Conservation (phyloP, 1,140 invertebrate species). For the Meloidogyne hapla region DNA sequence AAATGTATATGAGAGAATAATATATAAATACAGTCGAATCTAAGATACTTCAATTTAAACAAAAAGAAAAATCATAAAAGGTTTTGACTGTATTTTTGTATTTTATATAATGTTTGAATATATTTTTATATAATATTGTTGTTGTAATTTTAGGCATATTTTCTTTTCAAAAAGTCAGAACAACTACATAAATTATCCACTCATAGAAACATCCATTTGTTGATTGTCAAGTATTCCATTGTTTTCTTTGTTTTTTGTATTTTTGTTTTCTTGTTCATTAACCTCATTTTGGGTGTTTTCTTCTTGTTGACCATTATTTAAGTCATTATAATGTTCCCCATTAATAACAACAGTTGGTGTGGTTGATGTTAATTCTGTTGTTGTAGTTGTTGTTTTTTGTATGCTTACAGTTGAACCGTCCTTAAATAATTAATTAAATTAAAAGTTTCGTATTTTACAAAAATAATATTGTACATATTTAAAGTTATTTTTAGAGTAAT, state of each 20-base stretch:
- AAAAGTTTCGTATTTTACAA: too few relatives aligned
- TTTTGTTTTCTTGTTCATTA: neutral
- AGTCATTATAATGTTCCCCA: neutral
- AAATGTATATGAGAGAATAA: too few relatives aligned
- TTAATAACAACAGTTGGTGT: neutral
- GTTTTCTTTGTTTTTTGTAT: constrained; percentile 3
- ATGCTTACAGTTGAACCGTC: neutral
- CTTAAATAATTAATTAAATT: neutral
- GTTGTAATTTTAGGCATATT: too few relatives aligned
- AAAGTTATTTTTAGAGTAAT: too few relatives aligned
- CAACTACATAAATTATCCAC: neutral
- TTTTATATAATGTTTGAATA: neutral
- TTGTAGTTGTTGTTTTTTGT: constrained; percentile 12
- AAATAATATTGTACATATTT: neutral
- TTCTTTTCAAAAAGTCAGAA: too few relatives aligned
- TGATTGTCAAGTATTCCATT: constrained; percentile 14
- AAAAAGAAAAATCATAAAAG: neutral
- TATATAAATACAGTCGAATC: too few relatives aligned
- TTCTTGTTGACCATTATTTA: neutral
- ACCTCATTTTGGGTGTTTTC: too few relatives aligned
- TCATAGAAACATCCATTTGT: constrained; percentile 23
- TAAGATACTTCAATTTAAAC: too few relatives aligned
- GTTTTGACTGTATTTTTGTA: neutral
- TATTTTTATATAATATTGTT: neutral
- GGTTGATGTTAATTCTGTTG: neutral